Conservation (phyloP, 2,113 vertebrate species). For the Gallinago paraguaiae region DNA sequence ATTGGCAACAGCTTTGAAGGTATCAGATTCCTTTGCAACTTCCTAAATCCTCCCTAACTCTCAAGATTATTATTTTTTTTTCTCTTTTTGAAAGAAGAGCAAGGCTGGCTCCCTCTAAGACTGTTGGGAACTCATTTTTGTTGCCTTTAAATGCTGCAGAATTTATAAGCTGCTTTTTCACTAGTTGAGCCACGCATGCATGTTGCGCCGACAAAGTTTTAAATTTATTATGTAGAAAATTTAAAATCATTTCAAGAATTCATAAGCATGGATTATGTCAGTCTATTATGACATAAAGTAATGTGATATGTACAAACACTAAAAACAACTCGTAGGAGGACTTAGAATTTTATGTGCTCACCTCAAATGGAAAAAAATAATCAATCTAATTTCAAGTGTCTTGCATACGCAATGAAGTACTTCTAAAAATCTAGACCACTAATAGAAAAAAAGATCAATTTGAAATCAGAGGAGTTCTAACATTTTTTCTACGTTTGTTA, state of each 20-base stretch:
- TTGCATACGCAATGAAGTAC: neutral
- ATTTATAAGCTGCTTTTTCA: constrained; percentile 57
- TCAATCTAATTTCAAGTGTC: neutral
- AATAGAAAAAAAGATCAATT: neutral
- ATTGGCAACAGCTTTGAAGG: constrained; percentile 52
- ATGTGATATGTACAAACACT: neutral
- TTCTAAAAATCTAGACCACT: neutral
- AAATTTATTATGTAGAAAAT: constrained; percentile 19
- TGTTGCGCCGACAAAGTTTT: neutral
- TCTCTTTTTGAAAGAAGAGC: neutral
- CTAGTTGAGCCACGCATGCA: neutral
- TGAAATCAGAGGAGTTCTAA: neutral
- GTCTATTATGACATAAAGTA: neutral
- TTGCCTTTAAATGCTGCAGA: constrained; percentile 17
- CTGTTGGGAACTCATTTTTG: constrained; percentile 30
- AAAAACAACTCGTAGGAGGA: neutral
- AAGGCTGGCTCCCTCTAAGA: neutral
- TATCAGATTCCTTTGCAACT: constrained; percentile 51
- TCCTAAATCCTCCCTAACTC: constrained; percentile 28
- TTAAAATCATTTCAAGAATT: constrained; percentile 10
- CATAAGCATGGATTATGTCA: neutral
- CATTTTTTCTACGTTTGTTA: neutral
- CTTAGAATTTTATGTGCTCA: neutral
- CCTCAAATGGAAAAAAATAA: neutral
- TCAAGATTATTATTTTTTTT: neutral